Conservation (phyloP, 1,140 invertebrate species). For the Glossosoma conforme region DNA sequence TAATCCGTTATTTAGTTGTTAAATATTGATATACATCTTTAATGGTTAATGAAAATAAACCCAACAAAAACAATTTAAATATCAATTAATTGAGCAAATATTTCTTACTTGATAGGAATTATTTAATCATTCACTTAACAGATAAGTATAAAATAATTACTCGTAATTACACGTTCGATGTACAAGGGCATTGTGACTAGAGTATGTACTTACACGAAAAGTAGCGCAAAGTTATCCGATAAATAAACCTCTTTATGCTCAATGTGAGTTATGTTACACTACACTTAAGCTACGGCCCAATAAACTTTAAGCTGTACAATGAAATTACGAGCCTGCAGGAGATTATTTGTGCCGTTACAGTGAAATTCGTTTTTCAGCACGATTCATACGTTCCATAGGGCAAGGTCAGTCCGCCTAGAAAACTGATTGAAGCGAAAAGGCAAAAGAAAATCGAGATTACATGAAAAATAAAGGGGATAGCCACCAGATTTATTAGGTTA, state of each 20-base stretch:
- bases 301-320: constrained; percentile 13
- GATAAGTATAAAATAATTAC: neutral
- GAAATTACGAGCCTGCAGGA: constrained; percentile 3
- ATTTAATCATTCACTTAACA: neutral
- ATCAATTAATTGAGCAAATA: neutral
- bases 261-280: too few species aligned
- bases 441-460: constrained; percentile 28
- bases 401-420: constrained; percentile 18
- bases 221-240: too few species aligned
- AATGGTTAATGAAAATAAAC: too few species aligned
- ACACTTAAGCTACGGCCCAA: too few species aligned
- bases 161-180: neutral
- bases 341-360: neutral
- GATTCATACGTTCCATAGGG: constrained; percentile 1
- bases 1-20: neutral
- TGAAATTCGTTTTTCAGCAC: constrained; percentile 3
- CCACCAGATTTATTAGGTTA: constrained; percentile 31
- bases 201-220: too few species aligned
- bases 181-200: too few species aligned
- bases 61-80: too few species aligned
- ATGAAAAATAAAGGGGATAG: constrained; percentile 30
- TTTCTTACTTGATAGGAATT: neutral
- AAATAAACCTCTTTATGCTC: too few species aligned
- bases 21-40: neutral
- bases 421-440: constrained; percentile 29